Evolutionary conservation across 37 sponge, comb jelly and placozoan genomes (phyloP), one percentile per base, ranked within the genome.

Genomic region (Cliona cf. orientalis): DNA sequence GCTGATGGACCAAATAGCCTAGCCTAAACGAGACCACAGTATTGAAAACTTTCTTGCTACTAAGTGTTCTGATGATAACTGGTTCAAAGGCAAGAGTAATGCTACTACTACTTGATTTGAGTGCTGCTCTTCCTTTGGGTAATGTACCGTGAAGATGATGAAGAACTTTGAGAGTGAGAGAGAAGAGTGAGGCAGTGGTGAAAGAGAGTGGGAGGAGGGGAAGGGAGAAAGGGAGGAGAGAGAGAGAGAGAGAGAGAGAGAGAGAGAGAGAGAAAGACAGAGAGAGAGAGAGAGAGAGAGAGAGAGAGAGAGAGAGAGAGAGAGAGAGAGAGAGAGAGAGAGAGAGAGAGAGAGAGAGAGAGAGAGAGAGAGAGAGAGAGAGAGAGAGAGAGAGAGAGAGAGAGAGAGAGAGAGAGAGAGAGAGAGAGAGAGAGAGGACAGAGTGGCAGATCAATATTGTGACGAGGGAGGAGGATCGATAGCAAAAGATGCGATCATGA

Each of bases 161-260:
- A 87, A 88, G 1, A 88, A 89, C 3, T 56, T 84, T 6, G 82
- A 84, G 37, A 49, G 60, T 26, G 93, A 79, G 7, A 82, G 84
- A 42, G 80, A 46, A 49, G 55, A 19, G 55, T 19, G 55, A 17
- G 17, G n/a, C n/a, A n/a, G n/a, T n/a, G n/a, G n/a, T n/a, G n/a
- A n/a, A n/a, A n/a, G n/a, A n/a, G n/a, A n/a, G n/a, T n/a, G n/a
- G n/a, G n/a, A n/a, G n/a, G n/a, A n/a, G n/a, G n/a, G n/a, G n/a
- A n/a, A n/a, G n/a, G 55, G 55, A 17, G 55, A 64, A 72, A 79
- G 66, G 65, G 22, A 26, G 22, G 65, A 26, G 65, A 26, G 65
- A 63, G 65, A 26, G 65, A 22, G 65, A 26, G 65, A 22, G 65
- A 63, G 65, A 63, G 65, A 22, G 65, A 22, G 65, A 63, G 65